Percentiles rank a stretch among this genome's conserved stretches.
phyloP scores from a whole-genome alignment of 2,797 vertebrate genomes.

The Thunnus albacares region DNA sequence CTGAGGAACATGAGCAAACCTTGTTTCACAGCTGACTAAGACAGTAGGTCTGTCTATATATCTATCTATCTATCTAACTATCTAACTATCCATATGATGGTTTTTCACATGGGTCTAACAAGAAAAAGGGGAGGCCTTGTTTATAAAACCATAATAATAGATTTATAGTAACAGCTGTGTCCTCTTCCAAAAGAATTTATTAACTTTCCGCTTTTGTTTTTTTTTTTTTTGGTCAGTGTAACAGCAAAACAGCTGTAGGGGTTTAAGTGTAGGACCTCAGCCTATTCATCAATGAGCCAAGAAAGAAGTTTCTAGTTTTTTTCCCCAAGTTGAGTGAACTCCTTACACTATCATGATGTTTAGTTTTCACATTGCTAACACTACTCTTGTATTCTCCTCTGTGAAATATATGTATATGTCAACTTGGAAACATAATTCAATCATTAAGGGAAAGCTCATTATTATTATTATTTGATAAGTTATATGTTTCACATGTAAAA shows the following conservation, averaged over 20 bases:
- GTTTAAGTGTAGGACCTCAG: slow-evolving; percentile 17
- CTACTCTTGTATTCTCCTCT: not conserved
- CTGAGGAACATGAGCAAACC: slow-evolving; percentile 26
- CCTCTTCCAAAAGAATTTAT: slow-evolving; percentile 16
- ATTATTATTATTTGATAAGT: no score
- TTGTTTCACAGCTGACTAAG: slow-evolving; percentile 33
- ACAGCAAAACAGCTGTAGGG: slow-evolving; percentile 44
- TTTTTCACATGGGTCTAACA: slow-evolving; percentile 1
- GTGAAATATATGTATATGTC: no score
- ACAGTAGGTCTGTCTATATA: not conserved
- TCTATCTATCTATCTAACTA: no score
- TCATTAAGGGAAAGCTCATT: no score
- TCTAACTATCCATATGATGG: not conserved
- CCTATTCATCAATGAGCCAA: slow-evolving; percentile 15
- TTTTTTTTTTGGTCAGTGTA: slow-evolving; percentile 10
- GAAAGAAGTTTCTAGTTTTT: not conserved
- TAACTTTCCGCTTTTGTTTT: not conserved
- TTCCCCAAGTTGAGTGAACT: not conserved
- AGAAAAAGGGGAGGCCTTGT: not conserved
- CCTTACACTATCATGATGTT: not conserved
- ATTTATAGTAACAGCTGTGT: slow-evolving; percentile 59
- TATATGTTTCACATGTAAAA: no score
- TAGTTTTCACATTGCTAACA: slow-evolving; percentile 10
- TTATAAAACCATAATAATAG: slow-evolving; percentile 29
- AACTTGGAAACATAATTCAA: no score